Evolutionary conservation across 2,888 invertebrate species (phyloP), one percentile per base, ranked within the genome.

Genomic region (Xiphydria camelus): DNA sequence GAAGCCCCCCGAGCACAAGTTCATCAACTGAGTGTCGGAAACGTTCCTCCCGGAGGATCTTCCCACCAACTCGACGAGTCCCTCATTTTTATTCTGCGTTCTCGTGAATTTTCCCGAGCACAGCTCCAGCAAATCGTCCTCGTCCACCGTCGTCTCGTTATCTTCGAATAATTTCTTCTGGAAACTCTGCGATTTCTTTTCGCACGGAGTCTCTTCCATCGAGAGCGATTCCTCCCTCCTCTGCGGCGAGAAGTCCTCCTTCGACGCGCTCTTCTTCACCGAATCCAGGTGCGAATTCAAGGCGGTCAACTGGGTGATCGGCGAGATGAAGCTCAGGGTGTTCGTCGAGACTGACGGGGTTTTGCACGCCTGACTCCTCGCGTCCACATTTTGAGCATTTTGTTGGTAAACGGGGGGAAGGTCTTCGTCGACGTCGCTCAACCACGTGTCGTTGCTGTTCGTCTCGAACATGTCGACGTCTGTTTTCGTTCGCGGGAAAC

Each of bases 1-100:
- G 70, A 81, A 86, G 55, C 65, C 79, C 3, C 86, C 86, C 0
- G 82, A 80, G 56, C 81, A 81, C 6, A 82, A 56, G 1, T 75
- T 77, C 40, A 78, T 41, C 14, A 75, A 40, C 32, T 75, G 72
- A 1, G 66, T 58, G 4, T 67, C 68, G 2, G 64, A 52, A 4
- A 61, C 46, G 29, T 54, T 45, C 1, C 22, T 41, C 14, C 25
- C 38, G 1, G 41, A 41, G 4, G 23, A 14, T 4, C 44, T 21
- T 47, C 42, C 47, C 12, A 53, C 37, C 1, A 53, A 33, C 25
- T 47, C 41, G 1, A 42, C 10, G 4, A 42, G 21, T 7, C 12
- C 22, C 4, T 21, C 46, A 4, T 42, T 37, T 2, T 12, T 29
- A 17, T 29, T 32, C 7, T 39, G n/a, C 7, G 12, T 43, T 6